A percentile compares a stretch with the other conserved stretches of the same genome.
Evolutionary conservation across 2,797 vertebrate species (phyloP).

Genomic region (Hafferia zeledoni): DNA sequence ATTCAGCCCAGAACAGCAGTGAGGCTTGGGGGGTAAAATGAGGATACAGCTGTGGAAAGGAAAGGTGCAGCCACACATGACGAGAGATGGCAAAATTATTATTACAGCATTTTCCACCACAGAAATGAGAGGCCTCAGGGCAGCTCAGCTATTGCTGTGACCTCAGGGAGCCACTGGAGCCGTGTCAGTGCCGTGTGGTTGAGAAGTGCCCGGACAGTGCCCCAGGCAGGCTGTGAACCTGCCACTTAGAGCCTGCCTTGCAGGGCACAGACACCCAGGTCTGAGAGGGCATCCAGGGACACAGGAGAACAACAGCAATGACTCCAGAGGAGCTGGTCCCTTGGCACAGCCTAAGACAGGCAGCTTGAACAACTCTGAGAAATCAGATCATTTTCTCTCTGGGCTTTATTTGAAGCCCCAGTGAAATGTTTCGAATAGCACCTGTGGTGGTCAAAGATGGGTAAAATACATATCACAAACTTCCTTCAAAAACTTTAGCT

Average conservation of each 20-base stretch:
- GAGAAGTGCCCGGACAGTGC: neutral
- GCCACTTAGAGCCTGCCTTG: neutral
- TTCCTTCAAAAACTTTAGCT: neutral
- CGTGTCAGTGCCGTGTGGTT: neutral
- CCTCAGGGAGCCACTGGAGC: no score
- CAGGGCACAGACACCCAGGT: neutral
- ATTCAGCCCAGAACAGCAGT: neutral
- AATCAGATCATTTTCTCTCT: neutral
- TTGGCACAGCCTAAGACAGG: neutral
- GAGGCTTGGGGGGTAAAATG: neutral
- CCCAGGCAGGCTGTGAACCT: neutral
- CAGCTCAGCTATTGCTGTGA: no score
- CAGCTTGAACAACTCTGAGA: neutral
- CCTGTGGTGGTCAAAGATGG: neutral
- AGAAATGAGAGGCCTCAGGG: no score
- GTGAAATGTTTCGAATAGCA: neutral
- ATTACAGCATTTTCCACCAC: neutral
- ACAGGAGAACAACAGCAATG: neutral
- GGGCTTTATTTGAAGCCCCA: neutral
- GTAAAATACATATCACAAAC: fast-evolving
- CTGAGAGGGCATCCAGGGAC: neutral
- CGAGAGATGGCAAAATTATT: neutral
- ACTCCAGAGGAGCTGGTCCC: neutral
- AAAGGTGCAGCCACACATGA: neutral
- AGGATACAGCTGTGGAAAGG: neutral